Base-by-base conservation (phyloP, 2,113 vertebrate genomes). In the Seriola rivoliana region DNA sequence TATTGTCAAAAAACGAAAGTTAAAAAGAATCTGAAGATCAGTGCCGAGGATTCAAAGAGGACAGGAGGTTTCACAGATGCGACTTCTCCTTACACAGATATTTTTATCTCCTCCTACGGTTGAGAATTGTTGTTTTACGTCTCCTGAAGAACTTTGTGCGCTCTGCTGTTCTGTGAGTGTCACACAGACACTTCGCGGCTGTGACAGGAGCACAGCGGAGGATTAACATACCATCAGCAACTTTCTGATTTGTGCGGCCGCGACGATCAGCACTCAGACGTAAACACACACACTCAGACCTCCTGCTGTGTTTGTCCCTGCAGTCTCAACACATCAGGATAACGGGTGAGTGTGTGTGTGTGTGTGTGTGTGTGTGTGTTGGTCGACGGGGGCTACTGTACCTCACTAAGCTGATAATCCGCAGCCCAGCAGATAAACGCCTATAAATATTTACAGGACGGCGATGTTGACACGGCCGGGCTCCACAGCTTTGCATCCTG, bases 381-480 rank as follows among this genome's bases (percentile, higher is more conserved):
- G 75, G 50, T 50, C 17, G 16, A n/a, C 32, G 46, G 68, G 59
- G 72, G 80, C 38, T 38, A 82, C 86, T 84, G 82, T 81, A 90
- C 84, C 80, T 71, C 29, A 1, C 74, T 91, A 92, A 93, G 89
- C 89, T 80, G 86, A 86, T 92, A 93, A 92, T 92, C 88, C 78
- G 12, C 86, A 67, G 63, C 71, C 59, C 62, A 36, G 85, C 79
- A 91, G 86, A 93, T 91, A 90, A 91, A 91, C 34, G 13, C 59
- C 77, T 84, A 80, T 90, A 91, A 90, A 92, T 92, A 92, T 92
- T 92, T 88, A 91, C 79, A 80, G 81, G 78, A 36, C 38, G 50
- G 58, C 23, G 0, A 48, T 66, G 89, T 78, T 55, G 77, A 80
- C 80, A 77, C 54, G 52, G 46, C 46, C 17, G 58, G 19, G 62